Evolutionary conservation across 2,113 vertebrate genomes (phyloP).

Genomic region (Xenopus borealis): DNA sequence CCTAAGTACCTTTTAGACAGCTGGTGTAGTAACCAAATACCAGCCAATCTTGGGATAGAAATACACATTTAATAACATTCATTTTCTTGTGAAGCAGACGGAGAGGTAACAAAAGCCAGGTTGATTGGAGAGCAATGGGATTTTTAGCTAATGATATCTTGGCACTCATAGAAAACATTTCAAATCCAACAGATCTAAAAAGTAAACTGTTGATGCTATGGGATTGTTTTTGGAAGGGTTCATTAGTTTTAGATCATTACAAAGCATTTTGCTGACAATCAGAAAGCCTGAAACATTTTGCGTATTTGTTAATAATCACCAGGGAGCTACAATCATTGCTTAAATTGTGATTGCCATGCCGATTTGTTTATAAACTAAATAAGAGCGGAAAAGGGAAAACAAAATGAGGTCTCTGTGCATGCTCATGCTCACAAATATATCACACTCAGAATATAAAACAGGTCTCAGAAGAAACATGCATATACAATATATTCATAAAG

Average conservation of each 20-base stretch:
- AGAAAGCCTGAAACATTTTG: constrained; percentile 57
- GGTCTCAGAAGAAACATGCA: no score
- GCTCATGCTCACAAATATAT: no score
- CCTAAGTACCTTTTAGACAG: constrained; percentile 59
- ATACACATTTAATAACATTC: constrained; percentile 58
- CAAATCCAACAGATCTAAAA: constrained; percentile 55
- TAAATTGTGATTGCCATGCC: not conserved
- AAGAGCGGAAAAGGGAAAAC: no score
- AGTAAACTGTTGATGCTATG: constrained; percentile 55
- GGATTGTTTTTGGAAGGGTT: constrained; percentile 49
- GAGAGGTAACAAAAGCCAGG: constrained; percentile 67
- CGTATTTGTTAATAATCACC: not conserved
- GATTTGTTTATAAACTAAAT: no score
- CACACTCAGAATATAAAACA: no score
- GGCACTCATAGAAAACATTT: constrained; percentile 58
- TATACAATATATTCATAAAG: no score
- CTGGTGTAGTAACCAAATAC: constrained; percentile 66
- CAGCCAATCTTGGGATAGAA: constrained; percentile 57
- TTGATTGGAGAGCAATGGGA: constrained; percentile 59
- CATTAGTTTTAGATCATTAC: constrained; percentile 58
- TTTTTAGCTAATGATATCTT: constrained; percentile 69
- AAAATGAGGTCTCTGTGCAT: no score
- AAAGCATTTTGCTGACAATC: constrained; percentile 60
- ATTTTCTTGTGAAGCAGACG: constrained; percentile 66
- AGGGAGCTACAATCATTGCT: constrained; percentile 2